phyloP scores from a whole-genome alignment of 2,888 invertebrate species.

The Macrophya annulata region DNA sequence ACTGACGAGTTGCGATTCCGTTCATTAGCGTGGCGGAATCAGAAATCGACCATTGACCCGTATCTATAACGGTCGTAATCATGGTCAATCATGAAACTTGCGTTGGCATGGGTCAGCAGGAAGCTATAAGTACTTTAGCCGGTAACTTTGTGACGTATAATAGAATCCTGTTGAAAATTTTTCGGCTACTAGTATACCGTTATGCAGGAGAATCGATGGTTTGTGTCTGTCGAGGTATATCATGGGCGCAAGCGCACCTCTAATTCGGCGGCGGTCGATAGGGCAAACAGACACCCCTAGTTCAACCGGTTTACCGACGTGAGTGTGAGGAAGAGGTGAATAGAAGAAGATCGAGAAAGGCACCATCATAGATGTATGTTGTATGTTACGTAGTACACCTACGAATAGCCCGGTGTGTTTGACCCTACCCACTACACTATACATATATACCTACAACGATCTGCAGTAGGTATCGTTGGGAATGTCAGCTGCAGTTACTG shows the following conservation, averaged over 20 bases:
- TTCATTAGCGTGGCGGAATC: slow-evolving; percentile 5
- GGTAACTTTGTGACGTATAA: slow-evolving; percentile 53
- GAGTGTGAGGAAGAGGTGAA: slow-evolving; percentile 49
- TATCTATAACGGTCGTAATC: background rate
- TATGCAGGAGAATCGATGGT: slow-evolving; percentile 77
- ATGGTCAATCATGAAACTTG: background rate
- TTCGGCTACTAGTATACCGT: slow-evolving; percentile 73
- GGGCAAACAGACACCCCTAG: slow-evolving; percentile 72
- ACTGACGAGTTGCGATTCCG: background rate
- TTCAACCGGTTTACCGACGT: slow-evolving; percentile 74
- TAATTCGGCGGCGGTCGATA: slow-evolving; percentile 78
- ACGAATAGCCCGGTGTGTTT: background rate
- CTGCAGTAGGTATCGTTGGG: background rate
- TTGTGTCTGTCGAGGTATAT: slow-evolving; percentile 70
- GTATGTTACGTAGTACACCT: background rate
- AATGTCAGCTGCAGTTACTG: slow-evolving; percentile 22
- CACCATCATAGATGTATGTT: slow-evolving; percentile 11
- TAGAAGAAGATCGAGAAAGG: slow-evolving; percentile 35
- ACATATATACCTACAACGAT: background rate
- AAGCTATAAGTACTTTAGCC: slow-evolving; percentile 21
- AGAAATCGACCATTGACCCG: slow-evolving; percentile 17
- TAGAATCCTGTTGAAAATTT: slow-evolving; percentile 58
- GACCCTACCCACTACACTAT: background rate
- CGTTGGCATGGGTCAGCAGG: background rate
- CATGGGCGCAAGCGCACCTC: slow-evolving; percentile 76